Conservation (phyloP, 2,113 vertebrate species). For the Sterrhoptilus dennistouni region DNA sequence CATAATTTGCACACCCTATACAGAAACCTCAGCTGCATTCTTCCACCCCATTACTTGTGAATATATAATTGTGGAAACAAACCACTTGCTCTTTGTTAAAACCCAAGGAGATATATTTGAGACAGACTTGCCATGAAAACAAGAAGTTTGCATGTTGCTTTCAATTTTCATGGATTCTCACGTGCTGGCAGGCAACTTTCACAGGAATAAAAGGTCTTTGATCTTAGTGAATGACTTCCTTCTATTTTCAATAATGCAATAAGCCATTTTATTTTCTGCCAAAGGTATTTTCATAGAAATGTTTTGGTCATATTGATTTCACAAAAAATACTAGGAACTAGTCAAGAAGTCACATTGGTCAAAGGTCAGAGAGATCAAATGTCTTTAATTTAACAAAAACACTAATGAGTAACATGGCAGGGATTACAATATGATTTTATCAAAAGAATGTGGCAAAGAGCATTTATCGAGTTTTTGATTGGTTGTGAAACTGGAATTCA, state of each 20-base stretch:
- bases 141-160: not conserved
- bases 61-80: not conserved
- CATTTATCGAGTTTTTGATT: not conserved
- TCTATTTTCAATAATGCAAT: slow-evolving; percentile 12
- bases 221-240: slow-evolving; percentile 1
- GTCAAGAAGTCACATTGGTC: not conserved
- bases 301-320: not conserved
- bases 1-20: not conserved
- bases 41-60: not conserved
- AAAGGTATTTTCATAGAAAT: not conserved
- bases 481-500: not conserved
- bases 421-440: not conserved
- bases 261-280: not conserved
- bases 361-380: not conserved
- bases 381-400: not conserved
- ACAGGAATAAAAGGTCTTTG: slow-evolving; percentile 17
- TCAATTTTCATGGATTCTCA: not conserved
- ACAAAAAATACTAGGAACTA: not conserved
- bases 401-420: not conserved
- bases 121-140: not conserved
- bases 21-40: not conserved
- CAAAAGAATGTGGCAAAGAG: not conserved
- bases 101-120: not conserved
- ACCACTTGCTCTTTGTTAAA: not conserved
- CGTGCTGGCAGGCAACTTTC: not conserved